Evolutionary conservation across 2,888 invertebrate genomes (phyloP).

Genomic region (Dynastes grantii): DNA sequence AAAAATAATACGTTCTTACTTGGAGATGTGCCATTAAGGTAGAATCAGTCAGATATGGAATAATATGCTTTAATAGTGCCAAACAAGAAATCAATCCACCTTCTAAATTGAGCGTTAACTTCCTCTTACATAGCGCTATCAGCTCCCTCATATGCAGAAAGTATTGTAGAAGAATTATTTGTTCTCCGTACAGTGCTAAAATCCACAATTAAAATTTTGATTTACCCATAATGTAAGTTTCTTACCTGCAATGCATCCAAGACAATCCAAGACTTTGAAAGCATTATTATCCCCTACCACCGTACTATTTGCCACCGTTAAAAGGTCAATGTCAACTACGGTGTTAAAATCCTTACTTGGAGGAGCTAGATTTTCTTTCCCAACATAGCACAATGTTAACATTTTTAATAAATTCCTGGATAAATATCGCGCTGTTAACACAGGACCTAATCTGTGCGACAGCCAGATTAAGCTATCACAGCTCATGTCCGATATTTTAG

Average conservation of each 20-base stretch:
- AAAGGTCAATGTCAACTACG: constrained; percentile 69
- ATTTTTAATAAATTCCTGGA: constrained; percentile 94
- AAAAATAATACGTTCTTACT: constrained; percentile 69
- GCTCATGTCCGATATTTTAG: constrained; percentile 88
- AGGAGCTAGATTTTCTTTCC: constrained; percentile 79
- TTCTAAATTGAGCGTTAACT: constrained; percentile 88
- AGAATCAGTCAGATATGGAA: constrained; percentile 87
- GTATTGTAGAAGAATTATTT: constrained; percentile 90
- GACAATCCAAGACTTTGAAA: constrained; percentile 89
- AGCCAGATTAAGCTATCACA: constrained; percentile 93
- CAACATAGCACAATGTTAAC: constrained; percentile 94
- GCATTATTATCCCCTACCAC: constrained; percentile 88
- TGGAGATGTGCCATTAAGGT: constrained; percentile 91
- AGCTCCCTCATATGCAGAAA: constrained; percentile 91
- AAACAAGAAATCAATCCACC: constrained; percentile 90
- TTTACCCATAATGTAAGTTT: constrained; percentile 23
- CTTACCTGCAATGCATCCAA: constrained; percentile 89
- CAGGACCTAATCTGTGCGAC: constrained; percentile 93
- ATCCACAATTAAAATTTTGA: constrained; percentile 53
- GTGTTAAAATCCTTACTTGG: constrained; percentile 42
- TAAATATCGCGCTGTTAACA: constrained; percentile 91
- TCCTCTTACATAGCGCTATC: constrained; percentile 84
- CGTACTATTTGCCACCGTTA: constrained; percentile 77
- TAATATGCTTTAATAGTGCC: constrained; percentile 84
- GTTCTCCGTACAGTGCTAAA: constrained; percentile 88